These are phyloP conservation scores for Hirundichthys speculiger DNA, from an alignment of 2,113 vertebrate species.

Conservation along the genomic window DNA sequence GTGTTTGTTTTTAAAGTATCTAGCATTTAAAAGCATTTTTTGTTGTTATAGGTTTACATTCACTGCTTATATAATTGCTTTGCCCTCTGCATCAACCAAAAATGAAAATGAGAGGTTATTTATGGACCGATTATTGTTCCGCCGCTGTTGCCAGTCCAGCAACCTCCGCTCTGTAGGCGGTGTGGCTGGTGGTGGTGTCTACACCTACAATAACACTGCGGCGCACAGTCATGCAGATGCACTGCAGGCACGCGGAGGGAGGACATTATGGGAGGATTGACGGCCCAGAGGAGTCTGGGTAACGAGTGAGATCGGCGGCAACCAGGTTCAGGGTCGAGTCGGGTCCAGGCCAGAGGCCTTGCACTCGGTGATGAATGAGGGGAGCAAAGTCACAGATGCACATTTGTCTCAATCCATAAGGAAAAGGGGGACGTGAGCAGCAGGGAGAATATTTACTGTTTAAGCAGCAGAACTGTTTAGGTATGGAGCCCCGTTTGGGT, in stretches of 20 bases:
- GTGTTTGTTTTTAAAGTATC: slow-evolving; percentile 12
- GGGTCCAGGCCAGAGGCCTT: slow-evolving; percentile 14
- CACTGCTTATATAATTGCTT: slow-evolving; percentile 36
- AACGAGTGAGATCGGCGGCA: slow-evolving; percentile 31
- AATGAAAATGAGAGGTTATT: slow-evolving; percentile 67
- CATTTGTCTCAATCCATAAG: slow-evolving; percentile 18
- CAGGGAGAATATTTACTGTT: slow-evolving; percentile 25
- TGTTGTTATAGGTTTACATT: slow-evolving; percentile 20
- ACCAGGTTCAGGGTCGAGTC: slow-evolving; percentile 42
- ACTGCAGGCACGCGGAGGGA: slow-evolving; percentile 29
- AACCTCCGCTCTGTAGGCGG: slow-evolving; percentile 70
- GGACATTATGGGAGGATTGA: slow-evolving; percentile 14
- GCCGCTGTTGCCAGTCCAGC: slow-evolving; percentile 54
- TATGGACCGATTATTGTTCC: slow-evolving; percentile 66
- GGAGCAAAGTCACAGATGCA: slow-evolving; percentile 8
- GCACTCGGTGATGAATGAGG: slow-evolving; percentile 14
- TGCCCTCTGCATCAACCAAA: slow-evolving; percentile 44
- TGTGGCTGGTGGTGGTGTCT: slow-evolving; percentile 53
- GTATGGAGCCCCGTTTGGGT: too few relatives aligned
- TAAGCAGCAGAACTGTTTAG: slow-evolving; percentile 30
- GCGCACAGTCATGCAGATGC: slow-evolving; percentile 40
- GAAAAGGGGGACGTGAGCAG: slow-evolving; percentile 7
- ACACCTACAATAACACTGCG: slow-evolving; percentile 33
- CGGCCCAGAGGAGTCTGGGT: slow-evolving; percentile 18
- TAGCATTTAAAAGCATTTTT: slow-evolving; percentile 25